Conservation (phyloP, 2,888 invertebrate species). For the Autographa gamma region DNA sequence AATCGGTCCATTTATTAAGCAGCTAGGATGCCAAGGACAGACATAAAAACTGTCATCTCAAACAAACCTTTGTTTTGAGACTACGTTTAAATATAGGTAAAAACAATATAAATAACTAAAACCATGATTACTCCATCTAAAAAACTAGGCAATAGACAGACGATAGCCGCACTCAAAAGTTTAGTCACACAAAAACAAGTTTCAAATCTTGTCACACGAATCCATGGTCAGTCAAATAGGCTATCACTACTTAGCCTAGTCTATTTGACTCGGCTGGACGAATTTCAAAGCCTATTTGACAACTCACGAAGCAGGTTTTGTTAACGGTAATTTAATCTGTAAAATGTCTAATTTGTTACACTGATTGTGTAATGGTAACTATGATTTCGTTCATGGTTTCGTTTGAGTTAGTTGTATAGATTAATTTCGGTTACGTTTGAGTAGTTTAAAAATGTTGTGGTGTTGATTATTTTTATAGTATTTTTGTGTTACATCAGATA, state of each 20-base stretch:
- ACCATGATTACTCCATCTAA: too few species aligned
- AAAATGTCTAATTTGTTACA: slow-evolving; percentile 35
- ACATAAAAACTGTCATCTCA: too few species aligned
- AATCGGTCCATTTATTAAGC: too few species aligned
- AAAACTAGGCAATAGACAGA: too few species aligned
- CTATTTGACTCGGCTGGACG: slow-evolving; percentile 2
- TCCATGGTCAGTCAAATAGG: neutral
- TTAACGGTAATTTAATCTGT: slow-evolving; percentile 19
- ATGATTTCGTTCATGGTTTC: slow-evolving; percentile 42
- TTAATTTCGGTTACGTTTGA: slow-evolving; percentile 14
- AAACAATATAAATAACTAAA: too few species aligned
- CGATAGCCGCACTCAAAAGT: neutral
- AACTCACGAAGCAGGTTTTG: slow-evolving; percentile 10
- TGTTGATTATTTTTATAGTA: neutral
- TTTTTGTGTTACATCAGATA: neutral
- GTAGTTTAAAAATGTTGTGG: neutral
- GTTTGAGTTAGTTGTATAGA: slow-evolving; percentile 16
- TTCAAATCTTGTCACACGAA: neutral
- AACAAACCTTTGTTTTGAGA: too few species aligned
- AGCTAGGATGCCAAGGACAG: too few species aligned
- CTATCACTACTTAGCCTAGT: slow-evolving; percentile 4
- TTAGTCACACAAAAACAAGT: neutral
- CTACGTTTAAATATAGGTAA: too few species aligned
- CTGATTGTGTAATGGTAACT: slow-evolving; percentile 27
- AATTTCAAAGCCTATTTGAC: slow-evolving; percentile 2